Base-by-base conservation (phyloP, 2,113 vertebrate genomes). In the Dipodomys ordii region DNA sequence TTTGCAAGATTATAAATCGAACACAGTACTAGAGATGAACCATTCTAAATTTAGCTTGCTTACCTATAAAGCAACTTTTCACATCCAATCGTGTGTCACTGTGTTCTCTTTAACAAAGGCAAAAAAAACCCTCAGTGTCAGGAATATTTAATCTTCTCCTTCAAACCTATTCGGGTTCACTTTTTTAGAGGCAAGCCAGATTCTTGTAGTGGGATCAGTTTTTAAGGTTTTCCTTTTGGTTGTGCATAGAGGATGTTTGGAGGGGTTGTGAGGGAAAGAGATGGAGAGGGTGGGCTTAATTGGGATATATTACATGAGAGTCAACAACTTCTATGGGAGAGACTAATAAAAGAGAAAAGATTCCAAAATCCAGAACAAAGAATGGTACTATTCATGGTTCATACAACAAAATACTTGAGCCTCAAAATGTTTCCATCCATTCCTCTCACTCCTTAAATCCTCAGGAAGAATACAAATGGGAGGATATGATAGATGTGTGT, bases 1-100 rank as follows among this genome's bases (percentile, higher is more conserved):
- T 90, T 22, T 78, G 72, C n/a, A 96, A 86, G 86, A 95, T 74
- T 67, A 71, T 92, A 93, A 32, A 95, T 96, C 85, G 87, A 85
- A 87, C 91, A 87, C 49, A 83, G 15, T 25, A 87, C 0, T 83
- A 79, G 68, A 95, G 46, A 92, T 83, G 84, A 95, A 94, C 6
- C 53, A 12, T 87, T 46, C 35, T 76, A 65, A 87, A 46, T 30
- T 62, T 23, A 25, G 8, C 62, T 23, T 64, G 8, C 62, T 76
- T 87, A 15, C 18, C 6, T 93, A 79, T 22, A 44, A 39, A 76
- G 74, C 72, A 87, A 82, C 60, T 92, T 83, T 86, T 91, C 68
- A 67, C 44, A 77, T 60, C 90, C 88, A 95, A 28, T 93, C 49
- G 23, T 74, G 30, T 39, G 44, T 79, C 16, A 28, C 8, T 92